phyloP scores from a whole-genome alignment of 1,140 invertebrate genomes.

The Eumeta japonica region DNA sequence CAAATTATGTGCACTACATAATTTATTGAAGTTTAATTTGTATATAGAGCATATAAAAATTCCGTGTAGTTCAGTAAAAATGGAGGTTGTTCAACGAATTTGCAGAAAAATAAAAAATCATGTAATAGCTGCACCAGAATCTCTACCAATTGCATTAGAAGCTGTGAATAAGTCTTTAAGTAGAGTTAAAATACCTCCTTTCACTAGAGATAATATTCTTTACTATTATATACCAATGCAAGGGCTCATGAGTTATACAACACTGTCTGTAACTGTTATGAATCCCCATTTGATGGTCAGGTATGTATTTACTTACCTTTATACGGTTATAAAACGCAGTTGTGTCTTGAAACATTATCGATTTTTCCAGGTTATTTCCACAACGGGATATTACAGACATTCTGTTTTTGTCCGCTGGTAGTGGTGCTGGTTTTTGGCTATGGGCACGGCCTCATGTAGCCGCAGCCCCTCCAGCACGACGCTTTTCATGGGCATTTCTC shows the following conservation, averaged over 20 bases:
- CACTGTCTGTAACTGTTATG: conserved; percentile 53
- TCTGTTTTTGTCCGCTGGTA: conserved; percentile 43
- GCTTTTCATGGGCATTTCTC: conserved; percentile 54
- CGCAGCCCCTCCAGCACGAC: conserved; percentile 42
- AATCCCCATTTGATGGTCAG: conserved; percentile 51
- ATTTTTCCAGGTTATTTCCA: conserved; percentile 45
- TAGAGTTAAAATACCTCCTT: conserved; percentile 41
- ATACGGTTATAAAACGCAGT: background rate
- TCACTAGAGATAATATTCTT: conserved; percentile 49
- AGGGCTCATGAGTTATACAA: conserved; percentile 52
- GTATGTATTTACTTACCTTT: conserved; percentile 18
- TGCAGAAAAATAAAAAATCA: conserved; percentile 29
- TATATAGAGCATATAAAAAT: no score
- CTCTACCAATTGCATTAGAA: conserved; percentile 33
- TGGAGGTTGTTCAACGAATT: conserved; percentile 45
- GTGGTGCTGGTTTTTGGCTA: conserved; percentile 48
- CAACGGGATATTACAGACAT: conserved; percentile 48
- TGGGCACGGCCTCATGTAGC: conserved; percentile 52
- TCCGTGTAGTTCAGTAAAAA: no score
- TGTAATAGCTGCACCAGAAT: conserved; percentile 24
- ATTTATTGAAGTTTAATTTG: no score
- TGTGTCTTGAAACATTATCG: conserved; percentile 8
- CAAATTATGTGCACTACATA: no score
- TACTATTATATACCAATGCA: conserved; percentile 54
- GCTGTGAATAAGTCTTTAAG: conserved; percentile 37